phyloP scores from a whole-genome alignment of 2,113 vertebrate species.

The Corythaixoides concolor region DNA sequence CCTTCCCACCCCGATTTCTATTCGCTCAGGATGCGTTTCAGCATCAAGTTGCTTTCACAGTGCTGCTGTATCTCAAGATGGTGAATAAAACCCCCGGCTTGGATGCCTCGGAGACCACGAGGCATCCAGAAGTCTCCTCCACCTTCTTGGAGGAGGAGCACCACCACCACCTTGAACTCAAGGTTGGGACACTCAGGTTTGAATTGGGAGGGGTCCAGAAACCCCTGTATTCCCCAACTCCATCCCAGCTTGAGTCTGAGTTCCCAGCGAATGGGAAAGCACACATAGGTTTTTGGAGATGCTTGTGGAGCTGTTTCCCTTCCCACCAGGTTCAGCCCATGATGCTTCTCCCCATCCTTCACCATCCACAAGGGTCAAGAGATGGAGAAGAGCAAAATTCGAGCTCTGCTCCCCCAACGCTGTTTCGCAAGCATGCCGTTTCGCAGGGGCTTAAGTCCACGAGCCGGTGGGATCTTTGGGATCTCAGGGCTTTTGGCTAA shows the following conservation, averaged over 20 bases:
- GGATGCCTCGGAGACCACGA: rapidly evolving
- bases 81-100: neutral
- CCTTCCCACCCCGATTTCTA: neutral
- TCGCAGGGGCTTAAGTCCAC: neutral
- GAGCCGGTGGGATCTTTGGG: neutral
- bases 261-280: neutral
- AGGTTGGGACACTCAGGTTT: neutral
- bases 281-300: neutral
- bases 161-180: neutral
- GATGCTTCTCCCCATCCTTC: neutral
- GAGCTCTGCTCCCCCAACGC: neutral
- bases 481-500: constrained; percentile 2
- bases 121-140: neutral
- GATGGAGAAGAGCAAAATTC: neutral
- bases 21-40: neutral
- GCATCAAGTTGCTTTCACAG: neutral
- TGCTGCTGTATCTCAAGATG: neutral
- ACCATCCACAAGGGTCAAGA: neutral
- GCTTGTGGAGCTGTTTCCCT: neutral
- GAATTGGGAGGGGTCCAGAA: neutral
- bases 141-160: neutral
- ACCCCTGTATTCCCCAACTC: neutral
- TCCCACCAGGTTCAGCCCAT: neutral
- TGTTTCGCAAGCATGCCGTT: neutral
- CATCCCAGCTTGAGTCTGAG: neutral